These are phyloP conservation scores for Engraulis encrasicolus DNA, from an alignment of 2,113 vertebrate species.

Conservation along the genomic window DNA sequence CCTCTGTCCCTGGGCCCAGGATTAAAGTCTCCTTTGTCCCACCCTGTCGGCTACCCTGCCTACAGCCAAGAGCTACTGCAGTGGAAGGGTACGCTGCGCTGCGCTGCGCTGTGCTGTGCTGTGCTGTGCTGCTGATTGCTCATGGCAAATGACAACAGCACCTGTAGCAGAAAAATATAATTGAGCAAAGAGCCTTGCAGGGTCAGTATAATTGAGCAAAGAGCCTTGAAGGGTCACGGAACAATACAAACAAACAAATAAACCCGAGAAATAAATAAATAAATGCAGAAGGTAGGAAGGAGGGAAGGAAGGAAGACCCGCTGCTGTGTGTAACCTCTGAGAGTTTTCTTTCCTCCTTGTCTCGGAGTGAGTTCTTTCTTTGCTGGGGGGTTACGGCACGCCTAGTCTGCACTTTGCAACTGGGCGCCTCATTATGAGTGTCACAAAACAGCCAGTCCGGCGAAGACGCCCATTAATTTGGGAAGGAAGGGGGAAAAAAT, in stretches of 20 bases:
- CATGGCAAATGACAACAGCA: neutral
- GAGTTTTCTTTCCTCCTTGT: neutral
- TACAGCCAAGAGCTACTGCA: no score
- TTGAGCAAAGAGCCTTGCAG: constrained; percentile 31
- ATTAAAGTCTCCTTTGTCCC: no score
- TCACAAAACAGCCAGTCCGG: constrained; percentile 51
- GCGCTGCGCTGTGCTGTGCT: no score
- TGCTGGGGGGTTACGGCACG: constrained; percentile 45
- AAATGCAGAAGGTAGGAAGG: constrained; percentile 20
- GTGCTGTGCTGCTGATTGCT: neutral
- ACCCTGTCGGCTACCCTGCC: no score
- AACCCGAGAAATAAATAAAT: constrained; percentile 26
- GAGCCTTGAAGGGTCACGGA: neutral
- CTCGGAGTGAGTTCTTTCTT: constrained; percentile 49
- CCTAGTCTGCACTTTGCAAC: constrained; percentile 46
- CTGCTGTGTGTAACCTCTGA: constrained; percentile 22
- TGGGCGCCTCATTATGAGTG: constrained; percentile 55
- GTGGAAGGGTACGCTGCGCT: no score
- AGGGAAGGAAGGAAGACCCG: constrained; percentile 42
- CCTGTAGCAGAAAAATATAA: constrained; percentile 40
- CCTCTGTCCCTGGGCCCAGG: no score
- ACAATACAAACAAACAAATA: constrained; percentile 34
- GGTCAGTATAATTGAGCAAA: constrained; percentile 34
- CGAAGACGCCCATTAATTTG: constrained; percentile 43
- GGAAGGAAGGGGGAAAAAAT: constrained; percentile 38